Conservation (phyloP, 92 coral and sea anemone species). For the Epizoanthus scotinus region DNA sequence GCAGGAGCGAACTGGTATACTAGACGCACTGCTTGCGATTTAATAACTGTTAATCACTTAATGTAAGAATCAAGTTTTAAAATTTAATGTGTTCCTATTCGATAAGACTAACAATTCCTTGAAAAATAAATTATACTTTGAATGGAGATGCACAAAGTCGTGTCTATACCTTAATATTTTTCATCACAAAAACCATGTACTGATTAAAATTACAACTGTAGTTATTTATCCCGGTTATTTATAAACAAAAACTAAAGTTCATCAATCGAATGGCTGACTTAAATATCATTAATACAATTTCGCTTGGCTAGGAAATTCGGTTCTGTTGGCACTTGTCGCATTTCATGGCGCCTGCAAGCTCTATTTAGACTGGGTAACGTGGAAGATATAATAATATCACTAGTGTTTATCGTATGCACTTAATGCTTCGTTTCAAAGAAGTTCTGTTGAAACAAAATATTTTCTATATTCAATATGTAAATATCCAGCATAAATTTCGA, state of each 20-base stretch:
- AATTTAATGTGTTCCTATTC: conserved; percentile 27
- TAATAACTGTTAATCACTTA: conserved; percentile 21
- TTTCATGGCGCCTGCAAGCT: neutral
- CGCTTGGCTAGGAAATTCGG: neutral
- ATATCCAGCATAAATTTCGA: neutral
- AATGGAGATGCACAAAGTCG: neutral
- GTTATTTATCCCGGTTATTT: too few relatives aligned
- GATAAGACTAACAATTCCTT: neutral
- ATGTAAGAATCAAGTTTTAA: conserved; percentile 20
- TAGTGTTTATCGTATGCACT: neutral
- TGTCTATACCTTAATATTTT: neutral
- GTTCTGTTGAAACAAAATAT: conserved; percentile 16
- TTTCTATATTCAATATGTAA: conserved; percentile 28
- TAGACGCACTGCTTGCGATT: conserved; percentile 4
- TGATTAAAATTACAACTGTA: neutral
- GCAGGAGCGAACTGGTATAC: neutral
- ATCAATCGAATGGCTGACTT: neutral
- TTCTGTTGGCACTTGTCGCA: neutral
- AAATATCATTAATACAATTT: neutral
- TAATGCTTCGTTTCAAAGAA: neutral
- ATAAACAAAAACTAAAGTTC: neutral
- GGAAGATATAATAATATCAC: conserved; percentile 3
- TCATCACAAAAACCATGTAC: too few relatives aligned
- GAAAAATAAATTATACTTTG: neutral
- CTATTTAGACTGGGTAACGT: neutral